Conservation (phyloP, 2,797 vertebrate genomes). For the Urocyon cinereoargenteus region DNA sequence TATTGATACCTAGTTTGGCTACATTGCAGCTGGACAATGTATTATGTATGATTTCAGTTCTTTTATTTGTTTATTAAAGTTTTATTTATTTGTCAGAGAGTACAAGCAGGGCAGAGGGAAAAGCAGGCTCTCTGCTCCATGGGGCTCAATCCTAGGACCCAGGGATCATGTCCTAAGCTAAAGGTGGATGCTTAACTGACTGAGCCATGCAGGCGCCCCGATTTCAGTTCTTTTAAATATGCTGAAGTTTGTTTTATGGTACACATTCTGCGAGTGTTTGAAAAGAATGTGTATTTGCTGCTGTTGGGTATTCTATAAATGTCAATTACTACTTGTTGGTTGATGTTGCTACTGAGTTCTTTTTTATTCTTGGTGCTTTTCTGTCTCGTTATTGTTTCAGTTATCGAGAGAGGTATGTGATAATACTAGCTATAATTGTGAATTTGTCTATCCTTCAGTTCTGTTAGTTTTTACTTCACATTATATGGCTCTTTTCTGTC, state of each 20-base stretch:
- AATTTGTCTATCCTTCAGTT: neutral
- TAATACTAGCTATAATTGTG: neutral
- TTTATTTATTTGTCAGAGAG: no score
- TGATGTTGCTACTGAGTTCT: neutral
- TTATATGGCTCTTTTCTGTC: neutral
- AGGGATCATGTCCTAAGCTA: no score
- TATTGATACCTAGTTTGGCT: neutral
- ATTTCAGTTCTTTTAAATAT: neutral
- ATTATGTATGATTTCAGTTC: neutral
- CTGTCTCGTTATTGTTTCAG: neutral
- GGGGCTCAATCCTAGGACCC: no score
- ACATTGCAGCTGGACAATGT: neutral
- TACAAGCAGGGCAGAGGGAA: no score
- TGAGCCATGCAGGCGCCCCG: no score
- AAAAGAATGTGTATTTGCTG: neutral
- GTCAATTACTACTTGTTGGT: neutral
- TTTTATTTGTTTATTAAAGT: neutral
- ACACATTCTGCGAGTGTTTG: neutral
- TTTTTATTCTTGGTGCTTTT: neutral
- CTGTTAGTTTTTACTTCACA: neutral
- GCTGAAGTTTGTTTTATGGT: neutral
- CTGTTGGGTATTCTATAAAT: neutral
- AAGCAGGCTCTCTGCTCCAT: no score
- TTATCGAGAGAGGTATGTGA: neutral
- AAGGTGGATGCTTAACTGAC: no score